Conservation (phyloP, 2,888 invertebrate species). For the Amphipoea lucens region DNA sequence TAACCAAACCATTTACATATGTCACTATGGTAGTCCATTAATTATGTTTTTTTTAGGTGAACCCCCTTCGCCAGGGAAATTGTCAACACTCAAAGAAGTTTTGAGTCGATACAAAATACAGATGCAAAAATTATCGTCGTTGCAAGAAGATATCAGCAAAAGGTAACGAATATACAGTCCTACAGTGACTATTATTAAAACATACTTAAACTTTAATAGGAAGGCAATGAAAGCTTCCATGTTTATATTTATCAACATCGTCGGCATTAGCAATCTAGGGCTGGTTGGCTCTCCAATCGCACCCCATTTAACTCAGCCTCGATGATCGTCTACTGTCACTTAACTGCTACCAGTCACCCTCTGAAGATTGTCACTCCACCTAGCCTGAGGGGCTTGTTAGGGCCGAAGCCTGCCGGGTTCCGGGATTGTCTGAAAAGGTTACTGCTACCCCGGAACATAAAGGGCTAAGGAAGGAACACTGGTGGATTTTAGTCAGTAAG, state of each 20-base stretch:
- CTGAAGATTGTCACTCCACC: too few relatives aligned
- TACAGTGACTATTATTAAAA: not conserved
- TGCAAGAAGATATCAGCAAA: conserved; percentile 85
- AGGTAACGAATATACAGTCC: conserved; percentile 71
- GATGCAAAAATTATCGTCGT: conserved; percentile 78
- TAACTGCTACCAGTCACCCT: not conserved
- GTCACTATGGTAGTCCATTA: not conserved
- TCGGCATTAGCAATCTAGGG: not conserved
- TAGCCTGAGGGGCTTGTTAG: too few relatives aligned
- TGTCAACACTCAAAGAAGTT: conserved; percentile 84
- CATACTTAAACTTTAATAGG: not conserved
- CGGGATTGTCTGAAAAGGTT: too few relatives aligned
- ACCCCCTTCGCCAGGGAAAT: conserved; percentile 84
- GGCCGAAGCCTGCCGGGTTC: too few relatives aligned
- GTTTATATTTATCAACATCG: not conserved
- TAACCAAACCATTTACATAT: not conserved
- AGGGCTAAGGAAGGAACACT: too few relatives aligned
- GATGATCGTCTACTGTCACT: not conserved
- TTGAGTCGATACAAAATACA: conserved; percentile 84
- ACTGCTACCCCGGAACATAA: too few relatives aligned
- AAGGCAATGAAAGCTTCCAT: not conserved
- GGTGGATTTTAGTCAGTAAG: too few relatives aligned
- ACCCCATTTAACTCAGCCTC: not conserved
- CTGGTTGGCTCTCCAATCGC: not conserved
- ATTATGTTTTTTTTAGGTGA: conserved; percentile 74